phyloP scores from a whole-genome alignment of 2,113 vertebrate species.

The Nothobranchius furzeri region DNA sequence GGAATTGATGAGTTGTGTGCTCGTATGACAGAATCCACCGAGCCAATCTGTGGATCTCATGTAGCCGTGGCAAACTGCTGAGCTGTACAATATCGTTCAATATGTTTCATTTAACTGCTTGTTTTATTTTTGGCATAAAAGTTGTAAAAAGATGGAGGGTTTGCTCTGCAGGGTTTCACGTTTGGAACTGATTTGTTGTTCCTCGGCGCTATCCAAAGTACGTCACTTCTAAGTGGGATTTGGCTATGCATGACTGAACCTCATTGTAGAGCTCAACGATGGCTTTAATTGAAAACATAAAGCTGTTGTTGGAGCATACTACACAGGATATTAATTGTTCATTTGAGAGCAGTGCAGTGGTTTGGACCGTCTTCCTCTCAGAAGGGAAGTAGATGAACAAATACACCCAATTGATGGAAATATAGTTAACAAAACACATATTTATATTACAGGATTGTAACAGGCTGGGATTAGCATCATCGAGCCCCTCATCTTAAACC shows the following conservation, averaged over 20 bases:
- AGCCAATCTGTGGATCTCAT: conserved; percentile 49
- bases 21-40: conserved; percentile 45
- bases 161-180: not conserved
- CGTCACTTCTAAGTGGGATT: not conserved
- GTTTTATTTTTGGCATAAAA: not conserved
- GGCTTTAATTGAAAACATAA: not conserved
- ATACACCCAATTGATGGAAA: not conserved
- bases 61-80: conserved; percentile 40
- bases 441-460: not conserved
- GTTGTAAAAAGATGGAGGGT: not conserved
- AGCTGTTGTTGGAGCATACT: not conserved
- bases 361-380: not conserved
- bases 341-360: not conserved
- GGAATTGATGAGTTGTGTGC: conserved; percentile 62
- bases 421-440: not conserved
- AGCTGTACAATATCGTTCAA: conserved; percentile 30
- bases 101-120: too few relatives aligned
- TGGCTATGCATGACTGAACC: not conserved
- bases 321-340: not conserved
- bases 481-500: too few relatives aligned
- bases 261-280: not conserved
- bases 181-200: not conserved
- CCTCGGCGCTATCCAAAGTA: not conserved
- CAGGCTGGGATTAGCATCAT: not conserved
- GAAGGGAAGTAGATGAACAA: not conserved